Percentiles rank a stretch among this genome's conserved stretches.
Evolutionary conservation across 2,113 vertebrate species (phyloP).

Genomic region (Phalacrocorax carbo): DNA sequence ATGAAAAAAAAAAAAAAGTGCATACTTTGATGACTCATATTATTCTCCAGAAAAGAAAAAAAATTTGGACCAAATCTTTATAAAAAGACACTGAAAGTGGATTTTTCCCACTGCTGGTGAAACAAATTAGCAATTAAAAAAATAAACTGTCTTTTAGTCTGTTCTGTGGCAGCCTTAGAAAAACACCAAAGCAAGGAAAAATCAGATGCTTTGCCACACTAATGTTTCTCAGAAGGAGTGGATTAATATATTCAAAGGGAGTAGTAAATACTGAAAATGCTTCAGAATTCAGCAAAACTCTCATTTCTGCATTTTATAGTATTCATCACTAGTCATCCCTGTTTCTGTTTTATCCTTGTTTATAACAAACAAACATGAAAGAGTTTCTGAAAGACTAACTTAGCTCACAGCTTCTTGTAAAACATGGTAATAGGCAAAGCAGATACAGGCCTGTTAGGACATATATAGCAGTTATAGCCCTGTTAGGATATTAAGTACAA

Average conservation of each 20-base stretch:
- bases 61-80: neutral
- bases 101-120: neutral
- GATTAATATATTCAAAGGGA: neutral
- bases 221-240: neutral
- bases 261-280: neutral
- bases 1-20: neutral
- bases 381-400: neutral
- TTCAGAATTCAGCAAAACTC: neutral
- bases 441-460: neutral
- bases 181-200: neutral
- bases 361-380: neutral
- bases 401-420: neutral
- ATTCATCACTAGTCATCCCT: neutral
- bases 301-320: neutral
- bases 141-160: neutral
- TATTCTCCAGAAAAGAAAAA: neutral
- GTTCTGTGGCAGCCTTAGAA: neutral
- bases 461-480: neutral
- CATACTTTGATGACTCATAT: neutral
- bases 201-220: neutral
- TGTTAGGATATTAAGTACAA: neutral
- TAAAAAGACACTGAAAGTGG: neutral
- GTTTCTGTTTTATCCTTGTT: neutral
- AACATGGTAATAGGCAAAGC: rapidly evolving
- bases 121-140: neutral